Conservation (phyloP, 2,797 vertebrate genomes). For the Chaunax sp. region DNA sequence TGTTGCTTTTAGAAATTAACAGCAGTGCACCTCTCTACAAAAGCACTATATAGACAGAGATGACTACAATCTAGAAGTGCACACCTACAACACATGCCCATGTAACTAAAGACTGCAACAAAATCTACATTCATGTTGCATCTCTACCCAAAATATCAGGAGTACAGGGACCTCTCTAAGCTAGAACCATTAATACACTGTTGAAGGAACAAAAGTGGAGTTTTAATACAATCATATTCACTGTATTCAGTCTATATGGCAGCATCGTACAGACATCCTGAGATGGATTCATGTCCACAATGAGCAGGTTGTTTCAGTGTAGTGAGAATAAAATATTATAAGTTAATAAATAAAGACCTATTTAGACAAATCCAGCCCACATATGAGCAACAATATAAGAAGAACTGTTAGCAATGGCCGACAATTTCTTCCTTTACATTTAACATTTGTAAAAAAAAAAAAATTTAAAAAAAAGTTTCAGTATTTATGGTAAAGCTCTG, state of each 20-base stretch:
- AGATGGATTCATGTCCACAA: not conserved
- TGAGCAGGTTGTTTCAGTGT: not conserved
- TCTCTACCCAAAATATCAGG: not conserved
- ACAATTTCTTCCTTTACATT: not conserved
- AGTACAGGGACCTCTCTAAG: not conserved
- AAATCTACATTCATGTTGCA: not conserved
- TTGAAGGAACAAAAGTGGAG: too few species aligned
- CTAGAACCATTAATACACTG: too few species aligned
- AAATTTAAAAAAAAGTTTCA: not conserved
- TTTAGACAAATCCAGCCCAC: constrained; percentile 2
- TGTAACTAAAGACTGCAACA: constrained; percentile 68
- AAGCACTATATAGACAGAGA: not conserved
- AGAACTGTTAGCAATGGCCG: not conserved
- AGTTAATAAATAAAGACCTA: constrained; percentile 17
- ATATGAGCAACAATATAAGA: constrained; percentile 15
- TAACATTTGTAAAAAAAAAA: not conserved
- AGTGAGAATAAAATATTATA: constrained; percentile 11
- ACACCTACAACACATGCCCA: constrained; percentile 87
- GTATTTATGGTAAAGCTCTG: not conserved
- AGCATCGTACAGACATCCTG: constrained; percentile 8
- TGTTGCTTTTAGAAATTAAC: constrained; percentile 74
- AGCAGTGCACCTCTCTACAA: constrained; percentile 15
- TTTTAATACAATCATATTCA: constrained; percentile 26
- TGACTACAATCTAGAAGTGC: constrained; percentile 76
- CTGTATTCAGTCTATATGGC: constrained; percentile 6